These are phyloP conservation scores for Lutjanus erythropterus DNA, from an alignment of 2,113 vertebrate genomes.

Conservation along the genomic window DNA sequence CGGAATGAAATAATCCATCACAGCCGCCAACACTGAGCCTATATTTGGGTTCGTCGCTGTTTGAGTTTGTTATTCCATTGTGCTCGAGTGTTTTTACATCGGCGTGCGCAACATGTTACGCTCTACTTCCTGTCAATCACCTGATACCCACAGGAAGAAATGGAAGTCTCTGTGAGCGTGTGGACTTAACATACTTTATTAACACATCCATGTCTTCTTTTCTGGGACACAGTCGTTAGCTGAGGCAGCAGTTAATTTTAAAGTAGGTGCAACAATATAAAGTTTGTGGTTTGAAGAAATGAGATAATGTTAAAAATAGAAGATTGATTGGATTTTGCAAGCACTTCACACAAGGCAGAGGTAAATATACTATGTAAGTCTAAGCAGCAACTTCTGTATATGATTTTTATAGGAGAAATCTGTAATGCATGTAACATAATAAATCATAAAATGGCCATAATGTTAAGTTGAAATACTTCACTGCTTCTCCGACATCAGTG, in stretches of 20 bases:
- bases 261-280: background rate
- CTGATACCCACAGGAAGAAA: constrained; percentile 52
- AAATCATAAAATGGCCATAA: too few relatives aligned
- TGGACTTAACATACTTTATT: constrained; percentile 22
- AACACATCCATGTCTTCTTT: constrained; percentile 26
- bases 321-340: too few relatives aligned
- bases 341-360: background rate
- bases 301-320: background rate
- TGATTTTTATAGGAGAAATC: too few relatives aligned
- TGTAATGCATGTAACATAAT: too few relatives aligned
- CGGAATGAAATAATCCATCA: constrained; percentile 27
- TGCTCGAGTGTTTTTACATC: constrained; percentile 35
- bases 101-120: constrained; percentile 30
- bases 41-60: constrained; percentile 42
- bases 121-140: constrained; percentile 68
- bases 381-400: background rate
- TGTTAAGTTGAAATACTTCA: too few relatives aligned
- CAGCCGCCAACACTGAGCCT: constrained; percentile 26
- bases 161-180: constrained; percentile 6
- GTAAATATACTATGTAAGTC: background rate
- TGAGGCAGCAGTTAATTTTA: constrained; percentile 7
- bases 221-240: constrained; percentile 23
- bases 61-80: constrained; percentile 21
- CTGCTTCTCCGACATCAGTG: too few relatives aligned
- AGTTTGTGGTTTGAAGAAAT: background rate